These are phyloP conservation scores for Pseudomyrmex dendroicus DNA, from an alignment of 1,140 invertebrate species.

Conservation along the genomic window DNA sequence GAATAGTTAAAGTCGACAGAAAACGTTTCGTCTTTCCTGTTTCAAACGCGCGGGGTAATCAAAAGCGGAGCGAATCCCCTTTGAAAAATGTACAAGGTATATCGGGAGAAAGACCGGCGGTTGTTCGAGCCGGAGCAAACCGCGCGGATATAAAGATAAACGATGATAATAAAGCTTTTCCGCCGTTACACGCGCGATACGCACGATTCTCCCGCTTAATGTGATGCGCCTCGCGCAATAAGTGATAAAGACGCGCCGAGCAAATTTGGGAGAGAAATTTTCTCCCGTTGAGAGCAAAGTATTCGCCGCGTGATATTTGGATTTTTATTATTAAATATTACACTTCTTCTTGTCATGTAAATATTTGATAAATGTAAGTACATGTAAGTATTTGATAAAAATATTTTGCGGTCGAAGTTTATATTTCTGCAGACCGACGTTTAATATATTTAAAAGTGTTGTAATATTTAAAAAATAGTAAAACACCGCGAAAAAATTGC, in stretches of 20 bases:
- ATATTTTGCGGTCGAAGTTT: not conserved
- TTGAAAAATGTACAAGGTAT: slow-evolving; percentile 48
- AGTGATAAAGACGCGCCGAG: slow-evolving; percentile 1
- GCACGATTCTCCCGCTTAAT: slow-evolving; percentile 23
- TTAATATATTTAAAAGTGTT: no score
- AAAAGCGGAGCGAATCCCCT: slow-evolving; percentile 54
- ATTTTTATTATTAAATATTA: not conserved
- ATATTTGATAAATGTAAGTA: no score
- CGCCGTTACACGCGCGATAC: not conserved
- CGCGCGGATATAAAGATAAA: slow-evolving; percentile 41
- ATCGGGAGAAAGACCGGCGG: slow-evolving; percentile 13
- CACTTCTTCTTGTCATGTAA: not conserved
- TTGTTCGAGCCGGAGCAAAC: not conserved
- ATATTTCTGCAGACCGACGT: not conserved
- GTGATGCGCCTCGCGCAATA: slow-evolving; percentile 35
- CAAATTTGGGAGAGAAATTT: not conserved
- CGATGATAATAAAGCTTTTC: slow-evolving; percentile 48
- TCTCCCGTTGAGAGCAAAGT: no score
- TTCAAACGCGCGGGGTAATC: slow-evolving; percentile 50
- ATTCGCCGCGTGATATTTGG: not conserved
- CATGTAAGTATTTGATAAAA: not conserved
- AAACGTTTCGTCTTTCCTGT: not conserved
- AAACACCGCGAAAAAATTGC: no score
- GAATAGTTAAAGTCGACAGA: slow-evolving; percentile 16
- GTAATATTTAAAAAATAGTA: no score